Evolutionary conservation across 2,888 invertebrate species (phyloP), one percentile per base, ranked within the genome.

Genomic region (Synergus japonicus): DNA sequence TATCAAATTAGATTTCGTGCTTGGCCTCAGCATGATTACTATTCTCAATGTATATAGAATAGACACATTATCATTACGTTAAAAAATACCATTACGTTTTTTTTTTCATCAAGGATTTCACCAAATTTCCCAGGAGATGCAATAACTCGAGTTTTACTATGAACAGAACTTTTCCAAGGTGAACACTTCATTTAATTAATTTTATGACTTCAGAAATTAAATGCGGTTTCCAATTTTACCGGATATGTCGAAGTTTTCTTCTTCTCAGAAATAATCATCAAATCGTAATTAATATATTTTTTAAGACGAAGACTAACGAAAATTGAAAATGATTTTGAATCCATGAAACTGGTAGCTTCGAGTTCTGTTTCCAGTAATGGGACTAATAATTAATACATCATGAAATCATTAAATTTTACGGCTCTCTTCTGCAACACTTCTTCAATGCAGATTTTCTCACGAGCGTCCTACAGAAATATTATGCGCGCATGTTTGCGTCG

Each of bases 361-460:
- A 29, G 29, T n/a, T n/a, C n/a, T 54, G 9, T 9, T 54, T 54
- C 54, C 9, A 9, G 9, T 8, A 54, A n/a, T 54, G n/a, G n/a
- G n/a, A n/a, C 3, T n/a, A n/a, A n/a, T 46, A n/a, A n/a, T 29
- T 29, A 29, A 29, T 54, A n/a, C n/a, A 54, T n/a, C n/a, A 54
- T 2, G 49, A 22, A 60, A 60, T 60, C 22, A 60, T 22, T 60
- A 60, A 22, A 60, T 60, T 60, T 60, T 2, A 22, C 15, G n/a
- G 5, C 15, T n/a, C 5, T 49, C 15, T 22, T 18, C 4, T 60
- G 60, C 4, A 29, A 46, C 46, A 67, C 29, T 66, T 46, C 46
- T 67, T 49, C 29, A 49, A 69, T 49, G 69, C 29, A 49, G 15
- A 73, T 73, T 73, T 54, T 58, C 54, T 73, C 54, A 54, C n/a